These are phyloP conservation scores for Phataginus tricuspis DNA, from an alignment of 2,797 vertebrate genomes.

Conservation along the genomic window DNA sequence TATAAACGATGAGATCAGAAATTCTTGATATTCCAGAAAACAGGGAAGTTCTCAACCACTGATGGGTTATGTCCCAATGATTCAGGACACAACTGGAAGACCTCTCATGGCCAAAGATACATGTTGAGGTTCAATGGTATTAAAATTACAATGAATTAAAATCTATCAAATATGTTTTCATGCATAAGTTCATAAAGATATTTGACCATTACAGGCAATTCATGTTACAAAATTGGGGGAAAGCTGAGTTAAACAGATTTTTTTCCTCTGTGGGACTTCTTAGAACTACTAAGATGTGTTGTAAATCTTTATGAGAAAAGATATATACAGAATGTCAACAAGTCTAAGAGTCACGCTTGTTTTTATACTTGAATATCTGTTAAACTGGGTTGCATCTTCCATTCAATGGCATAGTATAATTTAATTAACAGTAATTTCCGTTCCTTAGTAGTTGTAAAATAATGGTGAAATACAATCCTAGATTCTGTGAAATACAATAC, in stretches of 20 bases:
- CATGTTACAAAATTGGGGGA: not conserved
- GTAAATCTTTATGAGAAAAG: constrained; percentile 1
- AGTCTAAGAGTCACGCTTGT: not conserved
- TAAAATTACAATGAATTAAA: not conserved
- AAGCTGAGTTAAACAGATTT: not conserved
- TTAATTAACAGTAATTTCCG: not conserved
- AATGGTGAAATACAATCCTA: not conserved
- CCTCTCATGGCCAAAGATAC: not conserved
- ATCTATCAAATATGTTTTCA: not conserved
- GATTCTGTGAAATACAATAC: not conserved
- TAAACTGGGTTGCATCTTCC: not conserved
- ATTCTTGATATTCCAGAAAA: not conserved
- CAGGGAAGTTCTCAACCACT: not conserved
- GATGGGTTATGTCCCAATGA: not conserved
- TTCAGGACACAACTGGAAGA: not conserved
- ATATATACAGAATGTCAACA: not conserved
- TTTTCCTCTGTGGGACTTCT: not conserved
- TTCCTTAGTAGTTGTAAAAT: not conserved
- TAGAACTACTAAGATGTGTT: not conserved
- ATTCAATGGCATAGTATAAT: not conserved
- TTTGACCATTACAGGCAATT: not conserved
- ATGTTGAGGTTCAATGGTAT: not conserved
- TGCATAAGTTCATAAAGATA: not conserved
- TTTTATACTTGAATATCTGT: not conserved
- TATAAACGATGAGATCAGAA: not conserved